Percentiles rank a stretch among this genome's conserved stretches.
Evolutionary conservation across 64 coral and sea anemone genomes (phyloP).

Genomic region (Montipora sp.): DNA sequence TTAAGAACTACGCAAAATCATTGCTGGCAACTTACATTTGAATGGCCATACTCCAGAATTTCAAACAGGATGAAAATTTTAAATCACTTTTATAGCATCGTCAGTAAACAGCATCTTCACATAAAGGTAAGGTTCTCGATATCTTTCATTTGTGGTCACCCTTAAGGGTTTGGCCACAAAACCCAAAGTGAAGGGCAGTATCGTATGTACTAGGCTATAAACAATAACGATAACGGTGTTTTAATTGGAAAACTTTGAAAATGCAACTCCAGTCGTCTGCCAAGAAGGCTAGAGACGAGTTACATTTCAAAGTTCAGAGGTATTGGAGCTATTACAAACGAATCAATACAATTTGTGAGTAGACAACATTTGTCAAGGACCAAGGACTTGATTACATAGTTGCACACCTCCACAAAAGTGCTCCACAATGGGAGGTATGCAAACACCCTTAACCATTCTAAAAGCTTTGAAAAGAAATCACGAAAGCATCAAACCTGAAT

Average conservation of each 20-base stretch:
- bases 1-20: background rate
- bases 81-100: background rate
- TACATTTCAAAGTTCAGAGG: background rate
- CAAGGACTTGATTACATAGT: conserved; percentile 42
- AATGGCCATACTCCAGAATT: background rate
- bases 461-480: background rate
- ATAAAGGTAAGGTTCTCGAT: background rate
- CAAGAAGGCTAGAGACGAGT: background rate
- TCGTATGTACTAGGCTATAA: background rate
- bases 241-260: background rate
- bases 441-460: conserved; percentile 2
- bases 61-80: background rate
- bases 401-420: background rate
- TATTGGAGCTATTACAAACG: conserved; percentile 4
- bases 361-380: conserved; percentile 20
- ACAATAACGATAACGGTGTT: background rate
- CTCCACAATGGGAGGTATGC: conserved; percentile 11
- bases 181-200: background rate
- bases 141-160: background rate
- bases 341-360: background rate
- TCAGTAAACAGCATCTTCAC: background rate
- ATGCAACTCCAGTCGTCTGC: background rate
- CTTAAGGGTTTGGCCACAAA: background rate
- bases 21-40: background rate
- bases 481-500: background rate